Evolutionary conservation across 2,888 invertebrate species (phyloP), one percentile per base, ranked within the genome.

Genomic region (Petrolisthes cinctipes): DNA sequence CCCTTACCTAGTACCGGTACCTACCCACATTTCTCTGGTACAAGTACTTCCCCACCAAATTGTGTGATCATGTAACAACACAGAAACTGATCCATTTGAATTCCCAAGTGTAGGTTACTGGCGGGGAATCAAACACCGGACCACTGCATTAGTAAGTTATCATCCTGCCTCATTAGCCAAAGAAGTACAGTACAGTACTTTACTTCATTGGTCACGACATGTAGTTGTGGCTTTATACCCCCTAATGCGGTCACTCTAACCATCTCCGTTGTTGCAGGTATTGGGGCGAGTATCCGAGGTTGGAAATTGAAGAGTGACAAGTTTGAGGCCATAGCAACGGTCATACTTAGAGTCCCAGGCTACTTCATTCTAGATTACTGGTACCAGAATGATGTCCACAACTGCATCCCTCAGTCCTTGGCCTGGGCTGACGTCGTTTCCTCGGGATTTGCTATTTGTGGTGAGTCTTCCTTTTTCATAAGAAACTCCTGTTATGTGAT

Each of bases 291-390:
- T 57, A 5, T 81, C 7, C 57, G 83, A 23, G 86, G 86, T 9
- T 83, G 87, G 88, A 89, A 88, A 61, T 57, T 88, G 20, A 87
- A 85, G 75, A 86, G 86, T 56, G 90, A 90, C 82, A 89, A 91
- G 53, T 91, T 92, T 90, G 92, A 92, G 85, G 91, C 91, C 7
- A 87, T 91, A 23, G 91, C 91, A 17, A 91, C 91, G 57, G 92
- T 93, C 20, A 92, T 93, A 54, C 91, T 94, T 68, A 91, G 94
- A 82, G 92, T 93, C 14, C 93, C 94, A 23, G 93, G 93, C 6
- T 92, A 94, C 53, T 93, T 93, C 91, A 92, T 94, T 17, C 92
- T 93, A 53, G 93, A 94, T 90, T 92, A 92, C 57, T 94, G 93
- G 93, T 93, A 92, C 92, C 92, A 92, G 86, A 90, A 91, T 86